Evolutionary conservation across 2,888 invertebrate genomes (phyloP), one percentile per base, ranked within the genome.

Genomic region (Sminthurinus aureus): DNA sequence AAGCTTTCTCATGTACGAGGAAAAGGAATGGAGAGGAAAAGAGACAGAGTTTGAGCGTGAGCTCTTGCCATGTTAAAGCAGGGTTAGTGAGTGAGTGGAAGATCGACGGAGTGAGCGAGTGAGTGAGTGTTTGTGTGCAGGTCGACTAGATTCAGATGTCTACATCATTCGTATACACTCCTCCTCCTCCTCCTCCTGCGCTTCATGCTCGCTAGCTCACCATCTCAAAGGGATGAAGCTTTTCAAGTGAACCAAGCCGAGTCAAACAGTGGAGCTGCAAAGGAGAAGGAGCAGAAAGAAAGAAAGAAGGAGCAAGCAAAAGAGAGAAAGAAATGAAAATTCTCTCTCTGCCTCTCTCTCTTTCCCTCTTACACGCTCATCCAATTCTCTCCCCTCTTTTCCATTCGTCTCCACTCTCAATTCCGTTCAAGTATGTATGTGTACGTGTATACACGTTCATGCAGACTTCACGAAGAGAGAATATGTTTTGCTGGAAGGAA

Each of bases 361-460:
- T 73, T 26, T 26, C 73, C 26, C 38, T 26, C 18, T 73, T 26
- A 18, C 58, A 15, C 9, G 58, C 58, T 58, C 58, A 18, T 58
- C 18, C 58, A 58, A 58, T 58, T 20, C 73, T 20, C 73, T 73
- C 73, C 73, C 73, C 73, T 73, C 73, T 73, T 73, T 73, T 73
- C 73, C 73, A 69, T n/a, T 73, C 73, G 6, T 12, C 73, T 73
- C 73, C 26, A 15, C 73, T 24, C 73, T 73, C 3, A 6, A 38
- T 38, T 38, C 38, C 38, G 38, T 38, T 1, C 6, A 38, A 38
- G 38, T 38, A 38, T 38, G 26, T 73, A 13, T 22, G 22, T 71
- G 22, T 22, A 6, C 24, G 22, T 22, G 69, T 9, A 18, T 67
- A 15, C 15, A 66, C 66, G 2, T n/a, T 8, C 66, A n/a, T 66